A percentile compares a stretch with the other conserved stretches of the same genome.
Evolutionary conservation across 2,888 invertebrate genomes (phyloP).

Genomic region (Drosophila peninsularis): DNA sequence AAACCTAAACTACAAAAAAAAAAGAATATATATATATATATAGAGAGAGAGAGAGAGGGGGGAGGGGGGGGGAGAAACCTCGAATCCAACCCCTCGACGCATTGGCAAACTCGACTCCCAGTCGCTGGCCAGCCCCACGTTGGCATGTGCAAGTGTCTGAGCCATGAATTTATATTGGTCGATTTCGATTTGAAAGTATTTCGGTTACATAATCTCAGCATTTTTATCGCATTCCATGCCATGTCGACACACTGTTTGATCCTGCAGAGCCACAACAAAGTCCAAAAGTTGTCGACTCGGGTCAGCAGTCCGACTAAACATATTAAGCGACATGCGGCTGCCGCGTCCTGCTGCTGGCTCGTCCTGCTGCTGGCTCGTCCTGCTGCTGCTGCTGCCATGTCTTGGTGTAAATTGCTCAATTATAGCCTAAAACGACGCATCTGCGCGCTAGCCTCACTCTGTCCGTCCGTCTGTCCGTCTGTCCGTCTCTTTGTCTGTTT

Average conservation of each 20-base stretch:
- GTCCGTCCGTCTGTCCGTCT: not conserved
- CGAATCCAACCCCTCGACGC: not conserved
- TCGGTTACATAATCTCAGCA: constrained; percentile 76
- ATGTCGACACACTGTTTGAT: constrained; percentile 66
- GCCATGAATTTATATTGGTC: constrained; percentile 79
- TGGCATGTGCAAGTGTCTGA: constrained; percentile 75
- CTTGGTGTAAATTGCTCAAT: constrained; percentile 77
- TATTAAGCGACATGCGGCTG: not conserved
- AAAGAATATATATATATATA: not conserved
- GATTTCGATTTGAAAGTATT: constrained; percentile 78
- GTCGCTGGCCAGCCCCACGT: constrained; percentile 6
- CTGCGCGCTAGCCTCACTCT: constrained; percentile 8
- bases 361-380: not conserved
- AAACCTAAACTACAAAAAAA: constrained; percentile 6
- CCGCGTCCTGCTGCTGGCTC: not conserved
- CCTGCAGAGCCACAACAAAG: constrained; percentile 31
- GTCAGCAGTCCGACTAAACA: constrained; percentile 24
- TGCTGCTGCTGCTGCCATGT: constrained; percentile 25
- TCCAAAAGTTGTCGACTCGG: constrained; percentile 30
- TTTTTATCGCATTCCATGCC: constrained; percentile 71
- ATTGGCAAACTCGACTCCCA: constrained; percentile 5
- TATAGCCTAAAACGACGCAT: constrained; percentile 58
- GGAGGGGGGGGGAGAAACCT: not conserved
- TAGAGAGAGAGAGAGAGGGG: not conserved
- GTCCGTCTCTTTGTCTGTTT: constrained; percentile 9